Percentiles rank a stretch among this genome's conserved stretches.
phyloP scores from a whole-genome alignment of 2,888 invertebrate genomes.

The Callyntrura sp. region DNA sequence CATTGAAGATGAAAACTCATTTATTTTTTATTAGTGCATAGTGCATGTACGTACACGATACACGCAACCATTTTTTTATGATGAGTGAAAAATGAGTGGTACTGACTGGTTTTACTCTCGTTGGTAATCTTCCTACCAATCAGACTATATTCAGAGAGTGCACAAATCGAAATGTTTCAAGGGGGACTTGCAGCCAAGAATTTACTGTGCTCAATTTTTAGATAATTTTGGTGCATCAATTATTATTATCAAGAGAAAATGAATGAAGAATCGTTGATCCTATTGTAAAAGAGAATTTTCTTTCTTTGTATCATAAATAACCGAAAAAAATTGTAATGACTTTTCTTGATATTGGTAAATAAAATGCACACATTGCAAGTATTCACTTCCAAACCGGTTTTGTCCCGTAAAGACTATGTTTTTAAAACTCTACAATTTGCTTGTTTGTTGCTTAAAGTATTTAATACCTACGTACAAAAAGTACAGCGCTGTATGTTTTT shows the following conservation, averaged over 20 bases:
- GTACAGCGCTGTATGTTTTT: background rate
- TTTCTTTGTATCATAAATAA: background rate
- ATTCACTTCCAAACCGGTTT: conserved; percentile 50
- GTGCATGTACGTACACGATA: background rate
- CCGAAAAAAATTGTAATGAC: conserved; percentile 7
- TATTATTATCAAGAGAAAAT: background rate
- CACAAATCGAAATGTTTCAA: background rate
- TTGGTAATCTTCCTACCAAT: background rate
- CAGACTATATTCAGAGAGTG: background rate
- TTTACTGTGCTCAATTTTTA: background rate
- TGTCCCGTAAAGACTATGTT: background rate
- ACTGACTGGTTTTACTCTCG: conserved; percentile 60
- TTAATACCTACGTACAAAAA: background rate
- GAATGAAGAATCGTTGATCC: background rate
- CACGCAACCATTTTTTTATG: conserved; percentile 26
- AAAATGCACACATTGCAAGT: background rate
- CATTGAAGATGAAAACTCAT: conserved; percentile 53
- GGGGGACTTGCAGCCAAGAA: background rate
- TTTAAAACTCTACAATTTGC: background rate
- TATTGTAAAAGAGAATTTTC: background rate
- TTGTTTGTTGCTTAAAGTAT: background rate
- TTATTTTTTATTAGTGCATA: conserved; percentile 22
- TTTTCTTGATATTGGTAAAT: conserved; percentile 11
- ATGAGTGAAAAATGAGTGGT: background rate
- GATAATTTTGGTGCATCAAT: background rate